phyloP scores from a whole-genome alignment of 2,113 vertebrate species.

The Potamarius usumacintae region DNA sequence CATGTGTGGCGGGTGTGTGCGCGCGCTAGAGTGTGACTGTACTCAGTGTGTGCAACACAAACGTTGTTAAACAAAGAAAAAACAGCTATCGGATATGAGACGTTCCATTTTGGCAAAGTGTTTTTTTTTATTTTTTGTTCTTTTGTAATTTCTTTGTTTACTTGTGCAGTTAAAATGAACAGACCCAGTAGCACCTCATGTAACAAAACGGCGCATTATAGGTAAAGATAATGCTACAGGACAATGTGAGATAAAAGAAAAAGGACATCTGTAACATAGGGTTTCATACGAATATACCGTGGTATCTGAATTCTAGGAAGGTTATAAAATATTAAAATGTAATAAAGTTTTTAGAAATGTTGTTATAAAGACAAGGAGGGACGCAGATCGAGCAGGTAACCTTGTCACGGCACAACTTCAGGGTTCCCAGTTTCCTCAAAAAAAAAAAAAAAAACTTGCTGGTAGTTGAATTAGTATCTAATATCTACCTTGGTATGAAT shows the following conservation, averaged over 20 bases:
- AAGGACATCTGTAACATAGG: not conserved
- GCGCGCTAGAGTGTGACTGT: not conserved
- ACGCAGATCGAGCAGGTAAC: not conserved
- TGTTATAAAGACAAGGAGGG: not conserved
- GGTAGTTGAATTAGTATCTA: not conserved
- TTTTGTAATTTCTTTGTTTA: not conserved
- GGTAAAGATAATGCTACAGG: not conserved
- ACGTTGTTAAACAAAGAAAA: not conserved
- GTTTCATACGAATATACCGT: not conserved
- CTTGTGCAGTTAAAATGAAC: not conserved
- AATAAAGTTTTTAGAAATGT: too few species aligned
- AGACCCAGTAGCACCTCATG: not conserved
- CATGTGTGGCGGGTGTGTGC: slow-evolving; percentile 28
- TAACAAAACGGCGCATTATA: not conserved
- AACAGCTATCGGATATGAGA: not conserved
- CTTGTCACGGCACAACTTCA: not conserved
- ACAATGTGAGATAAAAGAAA: not conserved
- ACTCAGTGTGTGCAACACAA: slow-evolving; percentile 3
- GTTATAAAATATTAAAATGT: not conserved
- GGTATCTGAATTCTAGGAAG: not conserved
- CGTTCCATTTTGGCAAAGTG: not conserved
- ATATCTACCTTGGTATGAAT: not conserved
- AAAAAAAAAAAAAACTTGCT: not conserved
- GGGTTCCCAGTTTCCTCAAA: not conserved
- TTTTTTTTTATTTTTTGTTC: not conserved